These are phyloP conservation scores for Nycticryphes semicollaris DNA, from an alignment of 2,113 vertebrate genomes.

Conservation along the genomic window DNA sequence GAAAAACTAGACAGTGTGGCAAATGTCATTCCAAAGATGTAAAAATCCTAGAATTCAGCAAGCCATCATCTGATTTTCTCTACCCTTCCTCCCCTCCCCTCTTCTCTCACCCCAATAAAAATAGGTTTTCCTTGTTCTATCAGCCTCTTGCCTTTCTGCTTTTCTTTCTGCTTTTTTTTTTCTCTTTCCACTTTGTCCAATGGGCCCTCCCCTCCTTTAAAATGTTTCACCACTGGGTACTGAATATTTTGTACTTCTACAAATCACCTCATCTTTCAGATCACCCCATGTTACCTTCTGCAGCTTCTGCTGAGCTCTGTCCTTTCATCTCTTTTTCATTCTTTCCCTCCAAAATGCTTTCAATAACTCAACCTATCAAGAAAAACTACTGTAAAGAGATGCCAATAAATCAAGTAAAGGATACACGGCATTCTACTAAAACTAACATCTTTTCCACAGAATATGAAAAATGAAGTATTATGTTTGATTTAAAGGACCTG, in stretches of 20 bases:
- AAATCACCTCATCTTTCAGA: not conserved
- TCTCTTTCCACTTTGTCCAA: not conserved
- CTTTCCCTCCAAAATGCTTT: not conserved
- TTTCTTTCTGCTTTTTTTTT: not conserved
- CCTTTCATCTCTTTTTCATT: not conserved
- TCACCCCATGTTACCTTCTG: not conserved
- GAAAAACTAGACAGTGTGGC: not conserved
- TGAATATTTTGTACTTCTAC: not conserved
- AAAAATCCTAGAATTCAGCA: not conserved
- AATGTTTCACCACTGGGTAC: not conserved
- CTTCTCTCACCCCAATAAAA: not conserved
- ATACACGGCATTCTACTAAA: not conserved
- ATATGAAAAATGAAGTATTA: not conserved
- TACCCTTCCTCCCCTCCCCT: not conserved
- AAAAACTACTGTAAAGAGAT: not conserved
- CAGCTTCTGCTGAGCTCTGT: not conserved
- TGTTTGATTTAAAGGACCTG: not conserved
- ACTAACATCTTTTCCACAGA: not conserved
- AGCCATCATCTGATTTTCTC: not conserved
- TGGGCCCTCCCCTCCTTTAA: not conserved
- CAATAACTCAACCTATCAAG: not conserved
- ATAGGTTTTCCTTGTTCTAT: not conserved
- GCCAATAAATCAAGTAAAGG: constrained; percentile 1
- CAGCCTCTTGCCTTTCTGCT: not conserved
- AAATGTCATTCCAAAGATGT: not conserved